Base-by-base conservation (phyloP, 2,797 vertebrate species). In the Bradypodion pumilum region DNA sequence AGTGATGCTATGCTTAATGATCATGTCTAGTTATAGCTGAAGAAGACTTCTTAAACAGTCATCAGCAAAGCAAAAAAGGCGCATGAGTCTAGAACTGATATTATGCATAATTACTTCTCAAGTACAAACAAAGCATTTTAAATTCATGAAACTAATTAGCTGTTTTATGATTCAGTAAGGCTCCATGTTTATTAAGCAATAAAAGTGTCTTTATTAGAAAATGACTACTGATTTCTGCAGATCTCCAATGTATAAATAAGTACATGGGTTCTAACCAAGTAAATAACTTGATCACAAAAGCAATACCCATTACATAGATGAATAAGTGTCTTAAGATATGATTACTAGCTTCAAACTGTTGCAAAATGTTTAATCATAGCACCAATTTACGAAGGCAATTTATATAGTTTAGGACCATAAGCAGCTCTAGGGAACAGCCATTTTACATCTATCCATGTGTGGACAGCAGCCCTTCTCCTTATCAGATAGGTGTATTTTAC, bases 131-230 rank as follows among this genome's bases (percentile, higher is more conserved):
- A 40, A 87, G 27, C 46, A 93, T 12, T 91, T 93, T 91, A 90
- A 93, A 92, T 90, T 93, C 77, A 89, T 1, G 46, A 88, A 94
- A 79, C 87, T 90, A 94, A 94, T 93, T 93, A 93, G 35, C 62
- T 76, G 75, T 62, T 93, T 91, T 89, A 89, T 87, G 65, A 90
- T 93, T 89, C 80, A 80, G 79, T 92, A 93, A 88, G 78, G 37
- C 77, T 90, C 5, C 87, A 29, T 91, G 66, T 86, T 94, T 93
- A 92, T 91, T 91, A 92, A 77, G 60, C 63, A 72, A 90, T 90
- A 91, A 83, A 88, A 70, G 90, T 80, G 21, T n/a, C 23, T 91
- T 89, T 93, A 91, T 92, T 91, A 87, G 59, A 90, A 94, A 91
- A 70, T 80, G 40, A 83, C 88, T 90, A 59, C 74, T 89, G 81